A percentile compares a stretch with the other conserved stretches of the same genome.
Evolutionary conservation across 2,113 vertebrate genomes (phyloP).

Genomic region (Sapayoa aenigma): DNA sequence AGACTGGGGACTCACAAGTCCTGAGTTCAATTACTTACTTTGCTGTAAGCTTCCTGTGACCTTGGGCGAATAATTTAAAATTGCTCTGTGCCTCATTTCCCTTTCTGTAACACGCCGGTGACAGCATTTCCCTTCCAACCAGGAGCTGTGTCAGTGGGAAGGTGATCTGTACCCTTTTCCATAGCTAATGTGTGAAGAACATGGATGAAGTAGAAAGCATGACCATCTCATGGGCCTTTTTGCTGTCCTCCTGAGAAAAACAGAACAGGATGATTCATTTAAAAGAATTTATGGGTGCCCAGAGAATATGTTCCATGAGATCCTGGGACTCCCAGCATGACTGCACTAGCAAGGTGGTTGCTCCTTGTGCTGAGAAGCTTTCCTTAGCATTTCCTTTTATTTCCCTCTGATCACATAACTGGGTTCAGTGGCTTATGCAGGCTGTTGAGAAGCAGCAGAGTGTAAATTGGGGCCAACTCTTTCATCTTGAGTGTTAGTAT

Average conservation of each 20-base stretch:
- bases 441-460: neutral
- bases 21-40: conserved; percentile 3
- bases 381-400: neutral
- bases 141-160: neutral
- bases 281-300: neutral
- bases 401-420: neutral
- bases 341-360: neutral
- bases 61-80: neutral
- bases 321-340: neutral
- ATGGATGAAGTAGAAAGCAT: neutral
- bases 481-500: neutral
- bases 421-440: neutral
- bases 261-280: neutral
- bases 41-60: conserved; percentile 36
- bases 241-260: neutral
- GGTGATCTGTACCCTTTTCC: neutral
- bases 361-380: neutral
- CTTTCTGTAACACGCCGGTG: neutral
- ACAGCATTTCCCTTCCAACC: conserved; percentile 35
- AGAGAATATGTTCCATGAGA: neutral
- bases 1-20: neutral
- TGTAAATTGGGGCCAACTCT: neutral
- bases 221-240: neutral
- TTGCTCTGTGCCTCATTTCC: conserved; percentile 29
- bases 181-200: neutral